Evolutionary conservation across 2,113 vertebrate genomes (phyloP), one percentile per base, ranked within the genome.

Genomic region (Ceyx cyanopectus): DNA sequence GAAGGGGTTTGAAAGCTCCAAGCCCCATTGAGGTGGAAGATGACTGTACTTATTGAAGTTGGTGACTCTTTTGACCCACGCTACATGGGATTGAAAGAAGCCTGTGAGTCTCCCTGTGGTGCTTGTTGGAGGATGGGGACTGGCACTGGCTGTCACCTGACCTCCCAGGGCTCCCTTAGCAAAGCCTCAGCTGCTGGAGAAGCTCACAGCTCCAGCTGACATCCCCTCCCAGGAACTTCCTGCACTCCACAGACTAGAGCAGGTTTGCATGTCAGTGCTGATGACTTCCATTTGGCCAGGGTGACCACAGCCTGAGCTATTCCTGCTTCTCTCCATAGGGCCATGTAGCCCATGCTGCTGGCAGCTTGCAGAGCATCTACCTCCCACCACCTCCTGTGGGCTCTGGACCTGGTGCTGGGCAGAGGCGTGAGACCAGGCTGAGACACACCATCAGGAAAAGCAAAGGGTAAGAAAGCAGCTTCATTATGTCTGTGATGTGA

Each of bases 401-500:
- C 46, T 46, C 48, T 8, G 7, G 78, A 41, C 70, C 60, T 1
- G 2, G 46, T 1, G 4, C 81, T 19, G 60, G 53, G 74, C 54
- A 61, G 41, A 56, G 27, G 11, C 0, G 0, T 20, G 30, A 77
- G 70, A 22, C 27, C 48, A 34, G 69, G 26, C 69, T 62, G 83
- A 89, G 81, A 61, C 0, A 0, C 15, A 4, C 24, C 6, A 1
- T 4, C 51, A 63, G 74, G 57, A 73, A 68, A 1, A 2, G 32
- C 8, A 6, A 40, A 91, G 57, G 45, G 54, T 41, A 54, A 69
- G 78, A 32, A 86, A 94, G 56, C 30, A 81, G 46, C 78, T 81
- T 81, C 10, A 3, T 88, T 88, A 89, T 65, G 78, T 63, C 81
- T 8, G 15, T 0, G 0, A 82, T 67, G 72, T 56, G 73, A 77